phyloP scores from a whole-genome alignment of 2,797 vertebrate species.

The Aeoliscus strigatus region DNA sequence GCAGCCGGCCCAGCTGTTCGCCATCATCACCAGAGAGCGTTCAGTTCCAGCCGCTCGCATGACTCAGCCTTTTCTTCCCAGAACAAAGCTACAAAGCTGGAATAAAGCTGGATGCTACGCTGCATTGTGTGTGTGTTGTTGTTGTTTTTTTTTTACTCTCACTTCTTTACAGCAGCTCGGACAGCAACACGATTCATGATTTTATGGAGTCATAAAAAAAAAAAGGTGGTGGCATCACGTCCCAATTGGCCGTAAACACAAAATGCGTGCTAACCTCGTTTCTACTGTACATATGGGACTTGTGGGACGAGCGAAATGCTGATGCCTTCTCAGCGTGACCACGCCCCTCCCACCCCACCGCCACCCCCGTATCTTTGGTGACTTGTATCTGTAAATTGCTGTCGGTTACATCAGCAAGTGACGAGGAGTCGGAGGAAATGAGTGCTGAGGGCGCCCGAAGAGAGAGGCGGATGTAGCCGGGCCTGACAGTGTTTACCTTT shows the following conservation, averaged over 20 bases:
- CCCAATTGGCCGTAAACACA: conserved; percentile 23
- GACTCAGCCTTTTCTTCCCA: conserved; percentile 5
- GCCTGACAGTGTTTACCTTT: conserved; percentile 32
- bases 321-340: conserved; percentile 18
- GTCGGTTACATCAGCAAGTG: conserved; percentile 46
- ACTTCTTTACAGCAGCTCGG: not conserved
- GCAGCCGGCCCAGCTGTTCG: conserved; percentile 48
- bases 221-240: conserved; percentile 6
- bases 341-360: no score
- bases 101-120: conserved; percentile 5
- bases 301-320: conserved; percentile 24
- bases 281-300: conserved; percentile 19
- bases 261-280: conserved; percentile 33
- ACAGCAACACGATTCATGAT: not conserved
- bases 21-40: conserved; percentile 48
- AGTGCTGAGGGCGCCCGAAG: conserved; percentile 34
- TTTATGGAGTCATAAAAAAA: conserved; percentile 11
- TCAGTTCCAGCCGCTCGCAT: conserved; percentile 31
- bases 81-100: conserved; percentile 9
- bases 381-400: conserved; percentile 53
- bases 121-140: conserved; percentile 3
- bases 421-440: conserved; percentile 33
- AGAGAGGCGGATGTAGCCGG: conserved; percentile 26
- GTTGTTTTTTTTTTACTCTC: not conserved
- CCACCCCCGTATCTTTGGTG: conserved; percentile 22